Base-by-base conservation (phyloP, 2,113 vertebrate species). In the Tamias sibiricus region DNA sequence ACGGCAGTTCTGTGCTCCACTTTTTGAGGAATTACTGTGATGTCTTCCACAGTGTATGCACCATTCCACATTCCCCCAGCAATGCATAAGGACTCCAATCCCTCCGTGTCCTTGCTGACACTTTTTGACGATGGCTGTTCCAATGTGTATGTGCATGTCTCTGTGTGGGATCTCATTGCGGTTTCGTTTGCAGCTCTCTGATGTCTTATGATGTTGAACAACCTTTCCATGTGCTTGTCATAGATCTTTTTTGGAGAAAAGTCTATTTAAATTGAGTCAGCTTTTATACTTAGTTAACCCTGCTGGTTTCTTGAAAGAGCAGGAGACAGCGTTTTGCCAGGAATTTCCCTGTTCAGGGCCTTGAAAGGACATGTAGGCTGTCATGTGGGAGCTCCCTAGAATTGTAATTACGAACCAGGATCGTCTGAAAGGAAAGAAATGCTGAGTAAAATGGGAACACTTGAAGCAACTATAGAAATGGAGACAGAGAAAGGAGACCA, bases 301-400 rank as follows among this genome's bases (percentile, higher is more conserved):
- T 95, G 62, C 28, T 84, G 35, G 24, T 92, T 96, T 97, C 64
- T 94, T 91, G 64, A 80, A 91, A 87, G 42, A 90, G 42, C 47
- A 30, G 24, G 30, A 64, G 40, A 71, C 44, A 12, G 57, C 3
- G 30, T 95, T 96, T 95, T 85, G 3, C 49, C 40, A 24, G 44
- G n/a, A 54, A 62, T 69, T 94, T 87, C 24, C 52, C 40, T 76
- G 11, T 66, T 14, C 4, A 4, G 42, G 71, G 19, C 59, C 47
- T 22, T 59, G 68, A 93, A 64, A 74, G 24, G 8, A 77, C 66
- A n/a, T 20, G 4, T 74, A 89, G 87, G 37, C 8, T n/a, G 76
- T 66, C 6, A 13, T 49, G n/a, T n/a, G 47, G 49, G 17, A 72
- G 40, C 24, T 83, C n/a, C 35, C 26, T 20, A 1, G 62, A 75